Conservation (phyloP, 2,888 invertebrate genomes). For the Dascillus cervinus region DNA sequence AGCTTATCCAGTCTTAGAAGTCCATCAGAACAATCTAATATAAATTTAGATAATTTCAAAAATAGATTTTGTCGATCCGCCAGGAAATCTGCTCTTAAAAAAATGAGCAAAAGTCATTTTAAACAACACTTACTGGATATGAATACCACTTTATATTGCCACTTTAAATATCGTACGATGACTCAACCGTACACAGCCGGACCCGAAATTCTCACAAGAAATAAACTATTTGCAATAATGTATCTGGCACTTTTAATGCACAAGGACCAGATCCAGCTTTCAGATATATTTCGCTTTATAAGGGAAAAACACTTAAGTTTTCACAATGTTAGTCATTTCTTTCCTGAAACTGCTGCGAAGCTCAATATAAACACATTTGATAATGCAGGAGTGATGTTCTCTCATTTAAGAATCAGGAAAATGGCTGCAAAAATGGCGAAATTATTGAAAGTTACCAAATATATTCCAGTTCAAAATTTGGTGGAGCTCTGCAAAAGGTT, state of each 20-base stretch:
- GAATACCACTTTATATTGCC: conserved; percentile 38
- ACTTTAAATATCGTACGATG: conserved; percentile 28
- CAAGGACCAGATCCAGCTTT: conserved; percentile 57
- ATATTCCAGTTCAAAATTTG: conserved; percentile 46
- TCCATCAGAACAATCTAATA: conserved; percentile 29
- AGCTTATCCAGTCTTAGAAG: conserved; percentile 30
- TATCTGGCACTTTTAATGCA: conserved; percentile 59
- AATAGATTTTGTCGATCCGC: conserved; percentile 30
- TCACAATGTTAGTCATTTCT: conserved; percentile 44
- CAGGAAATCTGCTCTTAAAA: conserved; percentile 26
- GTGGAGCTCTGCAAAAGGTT: conserved; percentile 45
- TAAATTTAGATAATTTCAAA: conserved; percentile 13
- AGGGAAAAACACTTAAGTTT: conserved; percentile 50
- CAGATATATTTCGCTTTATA: conserved; percentile 58
- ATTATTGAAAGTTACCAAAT: conserved; percentile 30
- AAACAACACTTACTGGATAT: conserved; percentile 39
- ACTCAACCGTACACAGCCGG: conserved; percentile 16
- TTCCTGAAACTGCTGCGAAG: no score
- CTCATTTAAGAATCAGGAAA: conserved; percentile 20
- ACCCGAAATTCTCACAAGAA: conserved; percentile 27
- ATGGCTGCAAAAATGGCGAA: conserved; percentile 26
- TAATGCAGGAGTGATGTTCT: conserved; percentile 16
- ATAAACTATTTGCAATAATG: conserved; percentile 49
- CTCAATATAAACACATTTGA: conserved; percentile 13
- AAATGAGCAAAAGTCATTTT: conserved; percentile 37